A percentile compares a stretch with the other conserved stretches of the same genome.
Evolutionary conservation across 2,797 vertebrate genomes (phyloP).

Genomic region (Allobates femoralis): DNA sequence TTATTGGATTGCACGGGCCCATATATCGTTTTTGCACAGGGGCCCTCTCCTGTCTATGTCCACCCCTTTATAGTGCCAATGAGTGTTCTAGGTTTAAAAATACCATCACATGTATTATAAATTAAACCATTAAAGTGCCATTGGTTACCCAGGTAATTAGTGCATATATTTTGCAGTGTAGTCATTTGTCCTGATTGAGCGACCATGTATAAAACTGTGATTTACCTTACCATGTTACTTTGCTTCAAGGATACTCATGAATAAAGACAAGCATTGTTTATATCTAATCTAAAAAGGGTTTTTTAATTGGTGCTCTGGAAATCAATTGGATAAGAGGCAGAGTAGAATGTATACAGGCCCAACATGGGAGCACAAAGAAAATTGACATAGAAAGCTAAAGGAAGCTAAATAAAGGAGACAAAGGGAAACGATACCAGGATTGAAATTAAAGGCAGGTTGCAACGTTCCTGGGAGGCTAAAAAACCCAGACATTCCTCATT

Average conservation of each 20-base stretch:
- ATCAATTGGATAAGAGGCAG: background rate
- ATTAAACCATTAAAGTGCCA: background rate
- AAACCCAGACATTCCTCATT: slow-evolving; percentile 39
- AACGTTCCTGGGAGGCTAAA: slow-evolving; percentile 18
- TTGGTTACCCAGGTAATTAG: background rate
- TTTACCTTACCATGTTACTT: background rate
- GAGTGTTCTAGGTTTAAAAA: too few species aligned
- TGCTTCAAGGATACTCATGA: background rate
- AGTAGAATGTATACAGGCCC: background rate
- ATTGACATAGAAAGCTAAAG: background rate
- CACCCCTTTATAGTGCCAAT: too few species aligned
- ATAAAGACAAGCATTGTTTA: background rate
- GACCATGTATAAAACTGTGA: background rate
- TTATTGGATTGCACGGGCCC: too few species aligned
- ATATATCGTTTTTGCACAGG: too few species aligned
- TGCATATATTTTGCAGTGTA: background rate
- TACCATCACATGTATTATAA: too few species aligned
- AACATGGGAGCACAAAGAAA: background rate
- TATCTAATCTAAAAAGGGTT: background rate
- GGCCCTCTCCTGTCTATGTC: too few species aligned
- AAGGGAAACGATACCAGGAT: background rate
- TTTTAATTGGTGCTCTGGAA: background rate
- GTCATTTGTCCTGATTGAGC: background rate
- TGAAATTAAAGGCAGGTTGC: slow-evolving; percentile 36
- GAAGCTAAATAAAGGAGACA: background rate